Evolutionary conservation across 2,888 invertebrate genomes (phyloP).

Genomic region (Caenorhabditis sp.): DNA sequence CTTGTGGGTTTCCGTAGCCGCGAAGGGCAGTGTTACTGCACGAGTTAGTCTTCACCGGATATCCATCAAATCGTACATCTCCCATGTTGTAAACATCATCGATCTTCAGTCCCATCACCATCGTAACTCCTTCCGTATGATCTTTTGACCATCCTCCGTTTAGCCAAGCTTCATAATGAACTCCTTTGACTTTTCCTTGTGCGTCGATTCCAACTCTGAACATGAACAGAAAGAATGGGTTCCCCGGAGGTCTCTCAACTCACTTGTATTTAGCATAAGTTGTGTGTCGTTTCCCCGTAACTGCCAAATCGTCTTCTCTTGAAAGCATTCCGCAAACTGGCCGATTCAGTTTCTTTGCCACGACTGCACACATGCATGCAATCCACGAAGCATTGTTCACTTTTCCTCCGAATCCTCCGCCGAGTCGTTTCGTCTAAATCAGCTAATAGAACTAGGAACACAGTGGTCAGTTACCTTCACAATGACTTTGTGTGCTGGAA

Average conservation of each 20-base stretch:
- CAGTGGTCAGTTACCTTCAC: slow-evolving; percentile 68
- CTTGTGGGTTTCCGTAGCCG: slow-evolving; percentile 94
- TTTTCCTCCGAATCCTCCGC: slow-evolving; percentile 79
- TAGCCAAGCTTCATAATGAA: slow-evolving; percentile 88
- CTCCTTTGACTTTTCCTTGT: slow-evolving; percentile 89
- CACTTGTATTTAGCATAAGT: slow-evolving; percentile 89
- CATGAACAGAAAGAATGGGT: too few relatives aligned
- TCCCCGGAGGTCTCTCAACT: not conserved
- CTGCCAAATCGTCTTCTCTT: slow-evolving; percentile 94
- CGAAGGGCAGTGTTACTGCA: slow-evolving; percentile 92
- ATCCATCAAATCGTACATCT: slow-evolving; percentile 87
- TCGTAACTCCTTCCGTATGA: slow-evolving; percentile 86
- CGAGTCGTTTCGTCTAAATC: slow-evolving; percentile 70
- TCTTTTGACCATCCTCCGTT: slow-evolving; percentile 92
- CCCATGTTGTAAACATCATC: slow-evolving; percentile 87
- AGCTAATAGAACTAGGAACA: not conserved
- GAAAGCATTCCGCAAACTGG: slow-evolving; percentile 93
- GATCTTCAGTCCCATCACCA: slow-evolving; percentile 51
- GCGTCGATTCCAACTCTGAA: slow-evolving; percentile 84
- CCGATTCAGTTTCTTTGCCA: slow-evolving; percentile 82
- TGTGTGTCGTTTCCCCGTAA: slow-evolving; percentile 93
- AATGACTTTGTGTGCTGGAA: slow-evolving; percentile 73
- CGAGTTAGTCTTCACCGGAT: slow-evolving; percentile 90
- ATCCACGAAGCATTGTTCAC: slow-evolving; percentile 61
- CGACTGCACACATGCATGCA: slow-evolving; percentile 56